Evolutionary conservation across 92 coral and sea anemone genomes (phyloP).

Genomic region (Heteractis magnifica): DNA sequence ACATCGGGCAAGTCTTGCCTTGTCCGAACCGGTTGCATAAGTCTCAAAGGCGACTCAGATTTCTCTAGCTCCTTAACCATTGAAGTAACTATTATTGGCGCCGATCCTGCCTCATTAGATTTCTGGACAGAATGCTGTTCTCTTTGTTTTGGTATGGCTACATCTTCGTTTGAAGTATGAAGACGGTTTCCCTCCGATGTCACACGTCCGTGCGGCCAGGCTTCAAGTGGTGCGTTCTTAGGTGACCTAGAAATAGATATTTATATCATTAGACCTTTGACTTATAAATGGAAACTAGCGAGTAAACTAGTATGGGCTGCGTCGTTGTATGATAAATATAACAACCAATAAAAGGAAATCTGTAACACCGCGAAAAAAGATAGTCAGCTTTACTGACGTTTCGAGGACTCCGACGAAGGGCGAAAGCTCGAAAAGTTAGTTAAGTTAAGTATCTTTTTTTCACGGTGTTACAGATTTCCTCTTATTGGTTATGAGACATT

Average conservation of each 20-base stretch:
- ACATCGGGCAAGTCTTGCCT: not conserved
- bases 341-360: too few relatives aligned
- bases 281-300: not conserved
- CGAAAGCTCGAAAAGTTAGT: too few relatives aligned
- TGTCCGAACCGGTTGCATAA: not conserved
- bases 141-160: not conserved
- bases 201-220: constrained; percentile 16
- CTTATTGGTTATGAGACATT: too few relatives aligned
- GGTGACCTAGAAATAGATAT: constrained; percentile 24
- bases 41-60: constrained; percentile 3
- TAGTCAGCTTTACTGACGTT: too few relatives aligned
- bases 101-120: not conserved
- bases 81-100: constrained; percentile 18
- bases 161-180: constrained; percentile 5
- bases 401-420: too few relatives aligned
- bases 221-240: constrained; percentile 5
- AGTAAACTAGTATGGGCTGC: too few relatives aligned
- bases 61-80: constrained; percentile 10
- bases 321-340: too few relatives aligned
- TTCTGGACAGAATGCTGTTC: not conserved
- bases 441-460: too few relatives aligned
- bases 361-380: too few relatives aligned
- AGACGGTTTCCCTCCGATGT: not conserved
- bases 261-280: constrained; percentile 32
- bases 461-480: too few relatives aligned